These are phyloP conservation scores for Mormoops blainvillei DNA, from an alignment of 2,113 vertebrate species.

Conservation along the genomic window DNA sequence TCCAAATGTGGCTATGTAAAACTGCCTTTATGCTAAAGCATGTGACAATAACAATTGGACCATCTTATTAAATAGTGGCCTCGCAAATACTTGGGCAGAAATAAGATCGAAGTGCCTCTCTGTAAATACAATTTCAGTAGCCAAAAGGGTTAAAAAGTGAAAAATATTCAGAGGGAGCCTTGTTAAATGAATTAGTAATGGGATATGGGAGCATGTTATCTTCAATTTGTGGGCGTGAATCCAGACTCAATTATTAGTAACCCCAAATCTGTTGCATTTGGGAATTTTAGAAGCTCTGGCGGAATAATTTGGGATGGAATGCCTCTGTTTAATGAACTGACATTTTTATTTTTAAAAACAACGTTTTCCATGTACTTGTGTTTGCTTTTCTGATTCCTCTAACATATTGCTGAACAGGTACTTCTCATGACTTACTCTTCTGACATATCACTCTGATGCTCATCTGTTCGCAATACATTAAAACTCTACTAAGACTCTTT, in stretches of 20 bases:
- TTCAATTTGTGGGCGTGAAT: conserved; percentile 50
- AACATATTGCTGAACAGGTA: neutral
- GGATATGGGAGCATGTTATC: conserved; percentile 39
- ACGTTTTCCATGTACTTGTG: neutral
- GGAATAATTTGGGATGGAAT: conserved; percentile 46
- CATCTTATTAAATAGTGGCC: neutral
- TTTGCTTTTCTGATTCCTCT: conserved; percentile 11
- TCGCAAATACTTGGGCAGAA: neutral
- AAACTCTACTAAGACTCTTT: conserved; percentile 13
- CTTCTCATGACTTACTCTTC: neutral
- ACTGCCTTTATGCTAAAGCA: neutral
- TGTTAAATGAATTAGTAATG: conserved; percentile 66
- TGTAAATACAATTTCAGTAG: conserved; percentile 32
- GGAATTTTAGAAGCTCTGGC: conserved; percentile 52
- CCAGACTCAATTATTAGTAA: conserved; percentile 59
- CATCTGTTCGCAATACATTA: neutral
- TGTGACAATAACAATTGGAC: neutral
- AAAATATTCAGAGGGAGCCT: conserved; percentile 42
- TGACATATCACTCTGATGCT: neutral
- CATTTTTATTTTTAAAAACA: conserved; percentile 48
- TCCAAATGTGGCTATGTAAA: neutral
- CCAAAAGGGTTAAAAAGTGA: conserved; percentile 37
- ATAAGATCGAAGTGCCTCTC: neutral
- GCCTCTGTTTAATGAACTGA: conserved; percentile 42
- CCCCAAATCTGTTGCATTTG: conserved; percentile 55